Base-by-base conservation (phyloP, 1,140 invertebrate genomes). In the Anastrepha ludens region DNA sequence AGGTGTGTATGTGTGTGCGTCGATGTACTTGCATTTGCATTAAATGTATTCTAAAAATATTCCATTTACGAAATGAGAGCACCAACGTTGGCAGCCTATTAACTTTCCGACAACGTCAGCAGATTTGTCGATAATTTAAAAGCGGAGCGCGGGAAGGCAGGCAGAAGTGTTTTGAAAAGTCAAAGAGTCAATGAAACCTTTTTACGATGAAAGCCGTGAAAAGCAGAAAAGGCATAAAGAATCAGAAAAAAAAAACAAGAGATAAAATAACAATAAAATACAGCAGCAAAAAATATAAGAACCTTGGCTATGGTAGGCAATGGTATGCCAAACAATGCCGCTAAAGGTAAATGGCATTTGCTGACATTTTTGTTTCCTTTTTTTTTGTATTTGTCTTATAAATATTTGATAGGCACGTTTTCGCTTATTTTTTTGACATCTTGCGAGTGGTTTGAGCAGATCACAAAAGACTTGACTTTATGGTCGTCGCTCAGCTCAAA, bases 341-440 rank as follows among this genome's bases (percentile, higher is more conserved):
- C 9, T 67, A 74, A 47, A 74, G 44, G 70, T 74, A n/a, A 74
- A 74, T n/a, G 70, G 47, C 70, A n/a, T 74, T 74, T n/a, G 70
- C 39, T 74, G 70, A 47, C 8, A 74, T 74, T 74, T 74, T 50
- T 74, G 17, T 44, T 74, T 13, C 4, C 11, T 64, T 17, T 64
- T 64, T 58, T 7, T 58, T 58, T 58, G 55, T 7, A 8, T 58
- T 58, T 58, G 55, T 58, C 13, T 58, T 58, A 13, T 58, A 8
- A 58, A 58, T 13, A 58, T 58, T 58, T 58, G 20, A 11, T 65
- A 41, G 64, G 13, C 29, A 20, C 7, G 20, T 39, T 65, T 65
- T 65, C 9, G 64, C 29, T 65, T 65, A 65, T 65, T 65, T 62
- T 65, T 58, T 29, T 29, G 29, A 29, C 29, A 29, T 29, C 29